These are phyloP conservation scores for Sardinella longiceps DNA, from an alignment of 2,797 vertebrate genomes.

Conservation along the genomic window DNA sequence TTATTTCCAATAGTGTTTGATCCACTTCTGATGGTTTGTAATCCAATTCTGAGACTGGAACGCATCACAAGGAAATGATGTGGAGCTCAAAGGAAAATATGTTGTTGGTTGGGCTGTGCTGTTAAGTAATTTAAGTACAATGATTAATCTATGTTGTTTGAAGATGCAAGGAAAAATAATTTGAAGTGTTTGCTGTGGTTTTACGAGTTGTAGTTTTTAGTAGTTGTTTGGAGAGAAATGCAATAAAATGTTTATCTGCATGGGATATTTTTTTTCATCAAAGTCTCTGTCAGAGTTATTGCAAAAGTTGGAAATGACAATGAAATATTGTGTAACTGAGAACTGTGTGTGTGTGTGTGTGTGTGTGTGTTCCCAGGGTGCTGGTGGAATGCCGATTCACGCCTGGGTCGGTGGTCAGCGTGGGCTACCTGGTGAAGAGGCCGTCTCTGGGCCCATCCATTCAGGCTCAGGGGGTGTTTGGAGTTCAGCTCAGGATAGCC, in stretches of 20 bases:
- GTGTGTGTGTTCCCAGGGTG: slow-evolving; percentile 59
- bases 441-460: slow-evolving; percentile 70
- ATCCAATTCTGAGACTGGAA: background rate
- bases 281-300: too few relatives aligned
- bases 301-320: too few relatives aligned
- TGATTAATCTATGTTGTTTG: background rate
- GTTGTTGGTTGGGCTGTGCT: too few relatives aligned
- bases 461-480: slow-evolving; percentile 71
- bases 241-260: too few relatives aligned
- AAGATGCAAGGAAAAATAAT: background rate
- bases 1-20: background rate
- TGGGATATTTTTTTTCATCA: too few relatives aligned
- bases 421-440: slow-evolving; percentile 77
- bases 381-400: slow-evolving; percentile 76
- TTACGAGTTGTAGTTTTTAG: too few relatives aligned
- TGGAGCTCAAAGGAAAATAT: background rate
- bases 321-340: background rate
- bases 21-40: background rate
- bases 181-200: too few relatives aligned
- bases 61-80: background rate
- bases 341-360: background rate
- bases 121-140: background rate
- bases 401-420: slow-evolving; percentile 61
- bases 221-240: too few relatives aligned
- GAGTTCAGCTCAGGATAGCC: slow-evolving; percentile 78